These are phyloP conservation scores for Syrmaticus mikado DNA, from an alignment of 2,113 vertebrate genomes.

Conservation along the genomic window DNA sequence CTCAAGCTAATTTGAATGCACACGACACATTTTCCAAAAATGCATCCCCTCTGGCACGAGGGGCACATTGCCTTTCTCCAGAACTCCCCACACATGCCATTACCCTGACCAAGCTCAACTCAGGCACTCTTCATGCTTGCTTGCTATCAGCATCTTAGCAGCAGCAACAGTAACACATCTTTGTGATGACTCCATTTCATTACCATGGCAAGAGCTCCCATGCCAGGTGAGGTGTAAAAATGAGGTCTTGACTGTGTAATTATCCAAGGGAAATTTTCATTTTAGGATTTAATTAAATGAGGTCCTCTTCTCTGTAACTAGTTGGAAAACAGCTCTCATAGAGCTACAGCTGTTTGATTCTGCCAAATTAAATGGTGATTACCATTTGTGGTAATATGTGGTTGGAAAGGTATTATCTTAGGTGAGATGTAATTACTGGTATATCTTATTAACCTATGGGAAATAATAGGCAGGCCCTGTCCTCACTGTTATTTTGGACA, in stretches of 20 bases:
- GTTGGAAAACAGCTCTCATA: not conserved
- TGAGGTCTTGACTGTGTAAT: conserved; percentile 2
- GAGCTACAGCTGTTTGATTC: conserved; percentile 16
- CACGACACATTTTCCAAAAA: not conserved
- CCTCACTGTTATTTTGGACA: not conserved
- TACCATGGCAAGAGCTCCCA: not conserved
- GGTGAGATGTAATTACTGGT: not conserved
- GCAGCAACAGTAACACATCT: not conserved
- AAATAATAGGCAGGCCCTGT: not conserved
- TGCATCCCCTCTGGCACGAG: not conserved
- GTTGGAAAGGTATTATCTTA: not conserved
- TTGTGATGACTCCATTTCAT: not conserved
- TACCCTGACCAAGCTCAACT: not conserved
- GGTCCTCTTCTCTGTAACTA: not conserved
- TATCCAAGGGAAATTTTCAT: not conserved
- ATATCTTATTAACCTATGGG: not conserved
- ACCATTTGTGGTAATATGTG: not conserved
- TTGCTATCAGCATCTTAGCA: not conserved
- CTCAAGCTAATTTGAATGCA: not conserved
- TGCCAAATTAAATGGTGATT: conserved; percentile 26
- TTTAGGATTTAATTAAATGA: conserved; percentile 12
- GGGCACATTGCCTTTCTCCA: not conserved
- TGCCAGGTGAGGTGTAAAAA: conserved; percentile 30
- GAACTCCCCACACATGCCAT: rapidly evolving
- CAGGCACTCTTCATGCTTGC: not conserved